Base-by-base conservation (phyloP, 2,797 vertebrate species). In the Pampus argenteus region DNA sequence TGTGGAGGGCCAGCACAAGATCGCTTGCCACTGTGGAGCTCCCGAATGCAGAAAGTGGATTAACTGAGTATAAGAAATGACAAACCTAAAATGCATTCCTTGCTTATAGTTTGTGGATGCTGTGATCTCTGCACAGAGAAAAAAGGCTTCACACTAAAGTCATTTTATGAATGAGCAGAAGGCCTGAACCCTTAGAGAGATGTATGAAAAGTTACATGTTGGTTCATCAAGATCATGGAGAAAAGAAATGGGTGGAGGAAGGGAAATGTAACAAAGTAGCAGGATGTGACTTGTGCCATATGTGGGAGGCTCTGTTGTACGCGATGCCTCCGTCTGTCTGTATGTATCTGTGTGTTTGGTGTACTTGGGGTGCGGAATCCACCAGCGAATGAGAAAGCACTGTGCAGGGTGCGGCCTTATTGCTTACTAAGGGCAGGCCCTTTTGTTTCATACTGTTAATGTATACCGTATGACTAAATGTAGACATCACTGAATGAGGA, bases 401-500 rank as follows among this genome's bases (percentile, higher is more conserved):
- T 96, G 97, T 97, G 97, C 96, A 95, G 97, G 96, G 95, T 97
- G 96, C 95, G 93, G 96, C 98, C 97, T 97, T 96, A 96, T 95
- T 94, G 94, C 95, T 94, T 92, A 92, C 88, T 90, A 96, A 96
- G 96, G 97, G 97, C 97, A 95, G 97, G 97, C 96, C 97, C 97
- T 97, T 97, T 97, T 89, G 94, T 93, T 93, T 89, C 91, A 91
- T 93, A 91, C 89, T 87, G 81, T 91, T 79, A 89, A 93, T 92
- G 91, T 93, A 93, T 90, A 92, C 88, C 87, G 82, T 93, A 91
- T 88, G 90, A 92, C 90, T 94, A 95, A 96, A 96, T 96, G 97
- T 97, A 98, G 98, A 98, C 97, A 97, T 98, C 98, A 99, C 98
- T 99, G 98, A 99, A 97, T 96, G 96, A 97, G 98, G 98, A 99